Percentiles rank a stretch among this genome's conserved stretches.
Evolutionary conservation across 2,888 invertebrate genomes (phyloP).

Genomic region (Yponomeuta evonymella): DNA sequence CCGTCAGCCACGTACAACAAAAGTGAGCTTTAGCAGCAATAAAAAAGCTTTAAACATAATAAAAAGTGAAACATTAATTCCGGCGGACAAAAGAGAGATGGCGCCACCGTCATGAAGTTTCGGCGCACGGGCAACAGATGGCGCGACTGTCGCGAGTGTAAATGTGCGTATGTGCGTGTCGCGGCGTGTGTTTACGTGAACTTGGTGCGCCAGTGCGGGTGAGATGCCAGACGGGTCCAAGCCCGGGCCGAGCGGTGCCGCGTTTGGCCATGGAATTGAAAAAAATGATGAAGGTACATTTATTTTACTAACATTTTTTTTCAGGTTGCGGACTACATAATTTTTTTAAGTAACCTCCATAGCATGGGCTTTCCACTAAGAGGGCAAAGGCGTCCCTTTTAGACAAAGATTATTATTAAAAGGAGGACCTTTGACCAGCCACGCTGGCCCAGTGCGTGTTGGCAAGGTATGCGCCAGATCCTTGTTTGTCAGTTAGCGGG

Average conservation of each 20-base stretch:
- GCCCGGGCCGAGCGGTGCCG: constrained; percentile 60
- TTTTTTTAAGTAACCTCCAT: too few species aligned
- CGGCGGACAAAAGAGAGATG: not conserved
- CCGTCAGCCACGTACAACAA: not conserved
- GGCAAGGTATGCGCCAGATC: too few species aligned
- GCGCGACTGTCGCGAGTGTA: constrained; percentile 1
- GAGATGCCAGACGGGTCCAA: constrained; percentile 68
- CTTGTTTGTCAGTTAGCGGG: too few species aligned
- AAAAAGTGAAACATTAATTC: not conserved
- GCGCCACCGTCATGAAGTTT: constrained; percentile 12
- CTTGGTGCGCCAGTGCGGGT: constrained; percentile 28
- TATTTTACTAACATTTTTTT: too few species aligned
- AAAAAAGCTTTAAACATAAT: not conserved
- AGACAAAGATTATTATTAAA: too few species aligned
- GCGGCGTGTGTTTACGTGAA: constrained; percentile 2
- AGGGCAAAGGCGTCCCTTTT: too few species aligned
- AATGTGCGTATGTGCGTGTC: constrained; percentile 6
- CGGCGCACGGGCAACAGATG: not conserved
- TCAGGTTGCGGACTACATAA: too few species aligned
- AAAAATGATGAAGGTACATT: constrained; percentile 48
- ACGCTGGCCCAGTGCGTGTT: too few species aligned
- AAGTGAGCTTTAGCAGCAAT: not conserved
- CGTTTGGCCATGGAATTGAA: constrained; percentile 49
- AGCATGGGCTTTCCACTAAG: too few species aligned
- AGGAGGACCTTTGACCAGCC: too few species aligned